Evolutionary conservation across 2,888 invertebrate species (phyloP).

Genomic region (Marronus borbonicus): DNA sequence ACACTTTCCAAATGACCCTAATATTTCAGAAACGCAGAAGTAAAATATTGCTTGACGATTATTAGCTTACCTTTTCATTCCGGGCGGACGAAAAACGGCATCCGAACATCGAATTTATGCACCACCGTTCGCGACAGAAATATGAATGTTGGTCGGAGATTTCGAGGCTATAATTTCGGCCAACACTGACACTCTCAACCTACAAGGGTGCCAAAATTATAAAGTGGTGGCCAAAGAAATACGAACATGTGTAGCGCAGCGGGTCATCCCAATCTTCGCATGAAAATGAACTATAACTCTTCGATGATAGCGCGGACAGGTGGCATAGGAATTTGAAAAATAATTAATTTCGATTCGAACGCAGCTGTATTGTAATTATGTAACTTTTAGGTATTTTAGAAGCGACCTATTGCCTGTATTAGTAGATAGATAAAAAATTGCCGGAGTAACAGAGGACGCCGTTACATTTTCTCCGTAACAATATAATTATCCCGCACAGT

Average conservation of each 20-base stretch:
- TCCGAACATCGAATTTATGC: conserved; percentile 35
- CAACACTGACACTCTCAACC: conserved; percentile 38
- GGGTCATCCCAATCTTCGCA: conserved; percentile 54
- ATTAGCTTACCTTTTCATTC: conserved; percentile 2
- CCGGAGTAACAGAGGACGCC: no score
- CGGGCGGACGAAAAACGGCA: conserved; percentile 19
- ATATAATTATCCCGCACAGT: no score
- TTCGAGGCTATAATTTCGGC: conserved; percentile 38
- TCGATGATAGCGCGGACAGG: conserved; percentile 53
- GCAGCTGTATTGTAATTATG: conserved; percentile 49
- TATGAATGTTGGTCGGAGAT: conserved; percentile 38
- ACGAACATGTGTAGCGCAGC: conserved; percentile 56
- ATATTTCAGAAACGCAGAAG: conserved; percentile 35
- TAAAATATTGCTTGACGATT: conserved; percentile 23
- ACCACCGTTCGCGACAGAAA: conserved; percentile 11
- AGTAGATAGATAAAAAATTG: no score
- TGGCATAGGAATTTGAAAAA: conserved; percentile 53
- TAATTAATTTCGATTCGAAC: conserved; percentile 56
- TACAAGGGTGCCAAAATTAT: conserved; percentile 54
- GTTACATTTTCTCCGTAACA: no score
- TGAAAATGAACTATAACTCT: conserved; percentile 57
- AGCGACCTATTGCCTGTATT: not conserved
- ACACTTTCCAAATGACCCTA: conserved; percentile 28
- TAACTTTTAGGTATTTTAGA: conserved; percentile 26
- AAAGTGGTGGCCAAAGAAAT: conserved; percentile 49